These are phyloP conservation scores for Dasysyrphus albostriatus DNA, from an alignment of 2,888 invertebrate genomes.

Conservation along the genomic window DNA sequence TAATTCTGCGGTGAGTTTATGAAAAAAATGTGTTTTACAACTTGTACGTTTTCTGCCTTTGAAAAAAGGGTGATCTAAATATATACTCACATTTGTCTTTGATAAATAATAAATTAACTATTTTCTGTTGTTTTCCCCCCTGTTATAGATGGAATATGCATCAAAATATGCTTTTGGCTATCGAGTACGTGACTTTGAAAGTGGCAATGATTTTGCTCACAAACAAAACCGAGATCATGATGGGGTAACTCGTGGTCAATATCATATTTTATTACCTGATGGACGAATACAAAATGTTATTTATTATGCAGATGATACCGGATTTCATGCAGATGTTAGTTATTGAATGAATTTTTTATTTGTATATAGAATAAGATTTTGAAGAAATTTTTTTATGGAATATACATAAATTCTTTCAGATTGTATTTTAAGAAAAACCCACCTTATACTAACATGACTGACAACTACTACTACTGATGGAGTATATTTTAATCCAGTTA, in stretches of 20 bases:
- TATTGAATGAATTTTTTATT: constrained; percentile 78
- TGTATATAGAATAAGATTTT: background rate
- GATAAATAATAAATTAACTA: too few species aligned
- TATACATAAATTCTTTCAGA: constrained; percentile 7
- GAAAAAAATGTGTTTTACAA: background rate
- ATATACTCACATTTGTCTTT: too few species aligned
- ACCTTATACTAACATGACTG: constrained; percentile 33
- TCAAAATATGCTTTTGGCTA: constrained; percentile 89
- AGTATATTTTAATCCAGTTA: background rate
- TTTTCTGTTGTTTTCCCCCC: background rate
- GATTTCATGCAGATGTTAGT: constrained; percentile 91
- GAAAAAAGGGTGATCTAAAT: too few species aligned
- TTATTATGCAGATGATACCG: constrained; percentile 90
- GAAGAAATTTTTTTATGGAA: background rate
- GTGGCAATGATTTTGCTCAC: constrained; percentile 91
- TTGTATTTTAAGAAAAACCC: constrained; percentile 18
- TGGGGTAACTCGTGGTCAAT: constrained; percentile 89
- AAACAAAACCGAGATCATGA: constrained; percentile 88
- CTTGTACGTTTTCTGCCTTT: too few species aligned
- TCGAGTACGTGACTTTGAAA: constrained; percentile 88
- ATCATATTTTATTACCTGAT: constrained; percentile 91
- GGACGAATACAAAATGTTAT: constrained; percentile 91
- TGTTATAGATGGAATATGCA: constrained; percentile 86
- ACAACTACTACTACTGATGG: background rate
- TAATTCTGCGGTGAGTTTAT: constrained; percentile 59